A percentile compares a stretch with the other conserved stretches of the same genome.
Evolutionary conservation across 2,113 vertebrate genomes (phyloP).

Genomic region (Apteryx owenii): DNA sequence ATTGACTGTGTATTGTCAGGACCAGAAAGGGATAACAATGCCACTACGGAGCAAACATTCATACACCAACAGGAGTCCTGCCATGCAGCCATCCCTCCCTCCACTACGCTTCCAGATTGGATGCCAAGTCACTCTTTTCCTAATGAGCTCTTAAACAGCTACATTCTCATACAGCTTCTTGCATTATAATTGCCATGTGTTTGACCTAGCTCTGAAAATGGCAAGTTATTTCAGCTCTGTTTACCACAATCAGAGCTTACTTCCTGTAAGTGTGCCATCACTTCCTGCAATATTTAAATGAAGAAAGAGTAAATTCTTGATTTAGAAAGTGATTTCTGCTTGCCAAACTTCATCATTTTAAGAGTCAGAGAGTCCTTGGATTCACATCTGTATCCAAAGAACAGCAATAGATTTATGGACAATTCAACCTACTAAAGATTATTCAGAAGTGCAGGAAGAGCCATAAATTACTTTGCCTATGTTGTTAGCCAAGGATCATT

Average conservation of each 20-base stretch:
- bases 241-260: slow-evolving; percentile 9
- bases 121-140: slow-evolving; percentile 57
- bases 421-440: slow-evolving; percentile 52
- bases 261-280: slow-evolving; percentile 43
- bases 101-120: slow-evolving; percentile 28
- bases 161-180: slow-evolving; percentile 52
- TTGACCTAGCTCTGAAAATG: slow-evolving; percentile 51
- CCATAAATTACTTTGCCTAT: slow-evolving; percentile 28
- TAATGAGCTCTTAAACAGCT: slow-evolving; percentile 65
- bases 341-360: slow-evolving; percentile 58
- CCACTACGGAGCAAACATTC: slow-evolving; percentile 59
- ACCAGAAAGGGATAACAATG: slow-evolving; percentile 65
- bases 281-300: slow-evolving; percentile 45
- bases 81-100: slow-evolving; percentile 57
- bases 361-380: slow-evolving; percentile 50
- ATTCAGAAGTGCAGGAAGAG: slow-evolving; percentile 51
- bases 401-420: slow-evolving; percentile 51
- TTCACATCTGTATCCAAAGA: slow-evolving; percentile 51
- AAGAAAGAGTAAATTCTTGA: slow-evolving; percentile 10
- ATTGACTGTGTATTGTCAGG: slow-evolving; percentile 63
- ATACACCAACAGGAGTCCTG: slow-evolving; percentile 59
- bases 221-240: slow-evolving; percentile 19
- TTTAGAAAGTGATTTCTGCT: slow-evolving; percentile 36
- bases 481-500: slow-evolving; percentile 55
- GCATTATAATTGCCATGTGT: slow-evolving; percentile 58